These are phyloP conservation scores for Crotophaga sulcirostris DNA, from an alignment of 2,113 vertebrate species.

Conservation along the genomic window DNA sequence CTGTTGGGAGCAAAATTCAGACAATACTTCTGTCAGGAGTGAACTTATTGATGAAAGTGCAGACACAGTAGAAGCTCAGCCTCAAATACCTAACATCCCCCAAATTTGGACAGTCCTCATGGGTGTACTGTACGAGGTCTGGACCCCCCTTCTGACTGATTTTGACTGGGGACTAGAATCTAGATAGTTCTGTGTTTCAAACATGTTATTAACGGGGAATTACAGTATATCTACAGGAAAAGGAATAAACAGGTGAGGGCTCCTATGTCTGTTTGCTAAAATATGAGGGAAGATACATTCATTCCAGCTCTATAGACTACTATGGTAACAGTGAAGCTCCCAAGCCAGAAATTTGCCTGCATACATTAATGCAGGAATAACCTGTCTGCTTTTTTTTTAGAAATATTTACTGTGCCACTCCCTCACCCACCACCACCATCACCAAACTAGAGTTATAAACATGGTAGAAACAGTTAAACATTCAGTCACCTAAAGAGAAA, in stretches of 20 bases:
- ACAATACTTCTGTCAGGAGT: neutral
- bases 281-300: neutral
- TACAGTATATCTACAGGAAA: neutral
- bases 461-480: neutral
- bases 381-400: neutral
- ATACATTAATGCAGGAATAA: neutral
- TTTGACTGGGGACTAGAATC: neutral
- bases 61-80: neutral
- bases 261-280: neutral
- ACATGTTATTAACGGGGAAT: neutral
- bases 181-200: neutral
- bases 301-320: neutral
- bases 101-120: neutral
- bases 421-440: neutral
- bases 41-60: neutral
- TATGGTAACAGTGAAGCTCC: neutral
- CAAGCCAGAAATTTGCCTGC: neutral
- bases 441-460: neutral
- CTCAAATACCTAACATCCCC: neutral
- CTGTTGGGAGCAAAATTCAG: neutral
- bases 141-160: neutral
- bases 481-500: neutral
- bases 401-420: neutral
- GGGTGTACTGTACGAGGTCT: neutral
- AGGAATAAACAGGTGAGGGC: neutral